Percentiles rank a stretch among this genome's conserved stretches.
phyloP scores from a whole-genome alignment of 92 coral and sea anemone genomes.

The Zoanthus sociatus region DNA sequence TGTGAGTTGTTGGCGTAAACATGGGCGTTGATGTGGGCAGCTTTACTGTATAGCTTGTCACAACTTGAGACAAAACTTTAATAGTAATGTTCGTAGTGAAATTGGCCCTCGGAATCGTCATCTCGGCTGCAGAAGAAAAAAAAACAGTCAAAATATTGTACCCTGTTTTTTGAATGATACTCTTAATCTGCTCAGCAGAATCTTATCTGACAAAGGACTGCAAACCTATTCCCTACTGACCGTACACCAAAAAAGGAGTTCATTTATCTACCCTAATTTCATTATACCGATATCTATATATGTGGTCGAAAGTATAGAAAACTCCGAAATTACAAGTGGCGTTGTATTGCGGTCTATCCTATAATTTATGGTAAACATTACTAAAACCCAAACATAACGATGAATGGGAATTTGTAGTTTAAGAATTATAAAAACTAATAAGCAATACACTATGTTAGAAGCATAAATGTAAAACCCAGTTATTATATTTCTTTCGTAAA shows the following conservation, averaged over 20 bases:
- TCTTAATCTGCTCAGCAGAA: too few species aligned
- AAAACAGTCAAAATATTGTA: background rate
- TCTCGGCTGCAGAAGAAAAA: conserved; percentile 15
- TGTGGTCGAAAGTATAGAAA: background rate
- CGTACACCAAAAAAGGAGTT: too few species aligned
- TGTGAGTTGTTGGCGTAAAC: background rate
- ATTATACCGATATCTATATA: too few species aligned
- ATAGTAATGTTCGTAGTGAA: conserved; percentile 6
- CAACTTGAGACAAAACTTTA: background rate
- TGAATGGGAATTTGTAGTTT: too few species aligned
- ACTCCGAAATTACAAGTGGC: background rate
- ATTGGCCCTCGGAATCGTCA: conserved; percentile 14
- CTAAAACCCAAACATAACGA: background rate
- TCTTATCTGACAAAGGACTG: too few species aligned
- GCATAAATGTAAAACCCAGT: too few species aligned
- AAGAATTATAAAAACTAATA: too few species aligned
- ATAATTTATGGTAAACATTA: background rate
- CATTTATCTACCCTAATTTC: too few species aligned
- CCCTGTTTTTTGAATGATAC: background rate
- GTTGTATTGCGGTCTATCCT: too few species aligned
- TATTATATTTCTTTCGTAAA: too few species aligned
- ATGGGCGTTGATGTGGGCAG: background rate
- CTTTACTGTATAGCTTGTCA: background rate
- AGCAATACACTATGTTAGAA: too few species aligned
- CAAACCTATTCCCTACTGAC: too few species aligned